Conservation (phyloP, 2,797 vertebrate species). For the Luscinia megarhynchos region DNA sequence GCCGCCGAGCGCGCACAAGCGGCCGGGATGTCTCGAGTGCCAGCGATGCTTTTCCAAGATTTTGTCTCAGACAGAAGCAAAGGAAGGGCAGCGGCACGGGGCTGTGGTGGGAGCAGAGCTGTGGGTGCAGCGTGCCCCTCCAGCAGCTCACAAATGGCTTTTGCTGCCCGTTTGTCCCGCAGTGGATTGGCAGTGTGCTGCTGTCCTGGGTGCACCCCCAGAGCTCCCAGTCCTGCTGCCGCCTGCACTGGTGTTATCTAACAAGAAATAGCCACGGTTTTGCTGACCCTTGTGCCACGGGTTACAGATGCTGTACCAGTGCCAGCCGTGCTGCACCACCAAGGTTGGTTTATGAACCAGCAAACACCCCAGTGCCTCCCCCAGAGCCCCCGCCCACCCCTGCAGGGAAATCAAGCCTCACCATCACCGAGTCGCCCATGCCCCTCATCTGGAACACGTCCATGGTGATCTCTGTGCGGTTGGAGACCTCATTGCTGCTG, state of each 20-base stretch:
- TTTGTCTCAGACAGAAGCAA: background rate
- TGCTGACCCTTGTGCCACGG: accelerated
- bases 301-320: accelerated
- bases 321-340: background rate
- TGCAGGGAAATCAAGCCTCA: background rate
- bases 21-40: accelerated
- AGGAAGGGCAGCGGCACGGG: background rate
- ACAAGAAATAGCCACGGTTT: accelerated
- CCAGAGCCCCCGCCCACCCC: background rate
- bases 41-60: background rate
- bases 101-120: background rate
- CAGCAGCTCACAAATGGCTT: background rate
- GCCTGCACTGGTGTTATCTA: background rate
- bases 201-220: background rate
- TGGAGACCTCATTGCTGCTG: conserved; percentile 69
- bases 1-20: accelerated
- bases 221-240: background rate
- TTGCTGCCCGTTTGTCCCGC: background rate
- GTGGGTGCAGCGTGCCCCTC: accelerated
- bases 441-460: conserved; percentile 92
- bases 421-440: conserved; percentile 90
- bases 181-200: accelerated
- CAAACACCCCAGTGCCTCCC: background rate
- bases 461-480: conserved; percentile 85
- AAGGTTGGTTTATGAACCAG: background rate